phyloP scores from a whole-genome alignment of 2,888 invertebrate genomes.

The Chrysolina haemoptera region DNA sequence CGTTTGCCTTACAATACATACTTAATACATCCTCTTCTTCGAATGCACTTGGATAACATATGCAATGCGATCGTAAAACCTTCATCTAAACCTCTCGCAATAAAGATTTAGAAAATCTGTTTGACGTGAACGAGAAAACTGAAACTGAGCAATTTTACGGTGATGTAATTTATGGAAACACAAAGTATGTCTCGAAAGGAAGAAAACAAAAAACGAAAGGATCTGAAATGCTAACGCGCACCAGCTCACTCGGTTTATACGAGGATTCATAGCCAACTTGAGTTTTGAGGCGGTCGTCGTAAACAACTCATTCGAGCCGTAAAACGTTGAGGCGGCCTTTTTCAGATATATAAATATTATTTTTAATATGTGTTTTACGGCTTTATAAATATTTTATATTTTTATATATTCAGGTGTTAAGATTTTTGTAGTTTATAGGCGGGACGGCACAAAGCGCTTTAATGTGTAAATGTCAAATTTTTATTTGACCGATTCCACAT shows the following conservation, averaged over 20 bases:
- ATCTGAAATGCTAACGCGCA: slow-evolving; percentile 26
- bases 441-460: slow-evolving; percentile 58
- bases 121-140: slow-evolving; percentile 14
- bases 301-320: slow-evolving; percentile 69
- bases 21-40: neutral
- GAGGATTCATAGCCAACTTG: slow-evolving; percentile 60
- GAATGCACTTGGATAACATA: neutral
- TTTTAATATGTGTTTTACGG: slow-evolving; percentile 71
- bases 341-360: slow-evolving; percentile 71
- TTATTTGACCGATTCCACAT: slow-evolving; percentile 58
- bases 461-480: slow-evolving; percentile 66
- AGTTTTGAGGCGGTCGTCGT: slow-evolving; percentile 65
- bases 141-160: slow-evolving; percentile 36
- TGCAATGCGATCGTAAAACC: neutral
- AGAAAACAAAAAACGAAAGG: slow-evolving; percentile 14
- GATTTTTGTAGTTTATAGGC: slow-evolving; percentile 65
- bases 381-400: slow-evolving; percentile 71
- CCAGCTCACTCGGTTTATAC: slow-evolving; percentile 54
- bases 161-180: slow-evolving; percentile 49
- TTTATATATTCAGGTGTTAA: slow-evolving; percentile 71
- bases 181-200: slow-evolving; percentile 50
- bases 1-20: neutral
- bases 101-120: slow-evolving; percentile 4
- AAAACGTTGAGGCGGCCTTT: slow-evolving; percentile 68
- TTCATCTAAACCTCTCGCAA: neutral